These are phyloP conservation scores for Dreissena polymorpha DNA, from an alignment of 1,140 invertebrate genomes.

Conservation along the genomic window DNA sequence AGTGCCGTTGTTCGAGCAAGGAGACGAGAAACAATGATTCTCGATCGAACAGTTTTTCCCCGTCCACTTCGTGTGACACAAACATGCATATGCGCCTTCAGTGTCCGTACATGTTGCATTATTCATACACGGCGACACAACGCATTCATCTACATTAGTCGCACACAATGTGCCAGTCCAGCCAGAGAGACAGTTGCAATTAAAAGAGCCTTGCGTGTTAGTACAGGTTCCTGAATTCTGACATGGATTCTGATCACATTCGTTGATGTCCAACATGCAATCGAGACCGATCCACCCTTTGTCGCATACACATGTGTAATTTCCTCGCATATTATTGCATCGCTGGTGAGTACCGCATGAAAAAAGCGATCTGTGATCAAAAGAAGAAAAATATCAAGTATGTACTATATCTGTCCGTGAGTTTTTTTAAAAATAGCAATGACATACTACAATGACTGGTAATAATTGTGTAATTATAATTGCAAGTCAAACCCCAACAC, in stretches of 20 bases:
- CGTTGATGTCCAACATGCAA: constrained; percentile 35
- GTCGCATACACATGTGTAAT: constrained; percentile 1
- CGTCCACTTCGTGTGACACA: constrained; percentile 13
- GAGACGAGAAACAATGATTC: neutral
- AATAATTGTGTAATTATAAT: no score
- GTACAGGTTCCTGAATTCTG: constrained; percentile 29
- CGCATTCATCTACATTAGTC: constrained; percentile 45
- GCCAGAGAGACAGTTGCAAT: constrained; percentile 24
- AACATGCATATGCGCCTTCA: constrained; percentile 30
- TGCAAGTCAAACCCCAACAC: no score
- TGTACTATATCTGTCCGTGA: no score
- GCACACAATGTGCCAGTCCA: constrained; percentile 32
- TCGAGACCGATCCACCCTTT: constrained; percentile 7
- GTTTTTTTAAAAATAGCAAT: no score
- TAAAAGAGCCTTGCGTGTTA: constrained; percentile 30
- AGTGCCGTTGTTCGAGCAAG: constrained; percentile 25
- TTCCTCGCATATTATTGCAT: neutral
- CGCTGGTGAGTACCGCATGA: neutral
- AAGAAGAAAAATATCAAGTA: no score
- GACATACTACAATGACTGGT: no score
- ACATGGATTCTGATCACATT: constrained; percentile 46
- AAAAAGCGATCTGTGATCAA: neutral
- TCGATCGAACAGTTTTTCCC: constrained; percentile 1
- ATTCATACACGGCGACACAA: constrained; percentile 25
- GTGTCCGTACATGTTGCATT: neutral